Evolutionary conservation across 2,888 invertebrate genomes (phyloP).

Genomic region (Agriopis marginaria): DNA sequence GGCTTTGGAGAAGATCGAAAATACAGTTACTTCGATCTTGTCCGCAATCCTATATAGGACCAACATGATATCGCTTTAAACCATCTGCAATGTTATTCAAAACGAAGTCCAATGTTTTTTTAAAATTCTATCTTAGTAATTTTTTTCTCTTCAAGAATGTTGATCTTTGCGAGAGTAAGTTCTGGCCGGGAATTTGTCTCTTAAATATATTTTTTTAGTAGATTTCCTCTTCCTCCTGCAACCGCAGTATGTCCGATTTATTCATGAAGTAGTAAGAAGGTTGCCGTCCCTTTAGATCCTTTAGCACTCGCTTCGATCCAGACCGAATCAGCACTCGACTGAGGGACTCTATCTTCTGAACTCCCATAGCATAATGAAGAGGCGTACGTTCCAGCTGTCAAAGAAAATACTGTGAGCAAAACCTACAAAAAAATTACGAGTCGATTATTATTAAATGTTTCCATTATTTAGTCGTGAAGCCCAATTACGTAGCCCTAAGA

Average conservation of each 20-base stretch:
- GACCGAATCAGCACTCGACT: conserved; percentile 93
- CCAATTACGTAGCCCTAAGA: not conserved
- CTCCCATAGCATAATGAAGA: conserved; percentile 96
- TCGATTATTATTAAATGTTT: not conserved
- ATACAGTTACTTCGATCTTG: too few species aligned
- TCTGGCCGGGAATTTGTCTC: too few species aligned
- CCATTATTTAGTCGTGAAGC: too few species aligned
- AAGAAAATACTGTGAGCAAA: conserved; percentile 36
- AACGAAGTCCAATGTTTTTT: too few species aligned
- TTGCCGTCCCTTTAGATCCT: conserved; percentile 95
- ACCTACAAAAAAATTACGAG: too few species aligned
- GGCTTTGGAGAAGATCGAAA: too few species aligned
- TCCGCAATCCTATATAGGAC: too few species aligned
- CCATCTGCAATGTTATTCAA: too few species aligned
- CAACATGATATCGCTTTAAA: too few species aligned
- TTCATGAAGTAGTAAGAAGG: conserved; percentile 97
- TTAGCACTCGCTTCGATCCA: conserved; percentile 93
- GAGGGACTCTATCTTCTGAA: conserved; percentile 93
- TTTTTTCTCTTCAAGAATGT: too few species aligned
- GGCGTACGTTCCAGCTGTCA: conserved; percentile 93
- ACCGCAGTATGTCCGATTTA: conserved; percentile 93
- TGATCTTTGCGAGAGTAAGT: too few species aligned
- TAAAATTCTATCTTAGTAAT: too few species aligned
- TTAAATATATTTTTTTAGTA: conserved; percentile 63
- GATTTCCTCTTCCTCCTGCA: conserved; percentile 94